phyloP scores from a whole-genome alignment of 2,888 invertebrate genomes.

The Lomographa bimaculata region DNA sequence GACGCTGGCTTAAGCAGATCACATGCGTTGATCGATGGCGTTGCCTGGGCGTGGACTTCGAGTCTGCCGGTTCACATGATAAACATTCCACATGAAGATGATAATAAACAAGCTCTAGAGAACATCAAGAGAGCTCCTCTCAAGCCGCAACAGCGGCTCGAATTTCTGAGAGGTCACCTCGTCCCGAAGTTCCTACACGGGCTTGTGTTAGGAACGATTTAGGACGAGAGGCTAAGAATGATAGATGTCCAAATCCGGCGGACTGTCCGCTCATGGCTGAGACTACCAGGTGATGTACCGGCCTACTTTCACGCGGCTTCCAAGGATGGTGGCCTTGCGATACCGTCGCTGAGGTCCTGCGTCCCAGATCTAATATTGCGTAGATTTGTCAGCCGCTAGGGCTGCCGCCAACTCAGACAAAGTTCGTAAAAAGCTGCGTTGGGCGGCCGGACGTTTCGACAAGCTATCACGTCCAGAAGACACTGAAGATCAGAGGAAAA shows the following conservation, averaged over 20 bases:
- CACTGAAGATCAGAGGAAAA: not conserved
- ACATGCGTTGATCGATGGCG: constrained; percentile 38
- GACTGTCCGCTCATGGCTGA: constrained; percentile 4
- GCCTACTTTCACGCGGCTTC: too few species aligned
- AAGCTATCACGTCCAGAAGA: not conserved
- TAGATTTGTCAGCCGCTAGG: constrained; percentile 33
- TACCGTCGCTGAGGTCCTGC: constrained; percentile 39
- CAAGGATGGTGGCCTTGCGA: constrained; percentile 34
- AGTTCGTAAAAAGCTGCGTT: constrained; percentile 29
- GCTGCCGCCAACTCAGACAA: constrained; percentile 30
- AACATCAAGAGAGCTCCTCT: too few species aligned
- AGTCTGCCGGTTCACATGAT: constrained; percentile 39
- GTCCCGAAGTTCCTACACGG: constrained; percentile 53
- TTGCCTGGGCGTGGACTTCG: constrained; percentile 45
- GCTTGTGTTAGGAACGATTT: constrained; percentile 42
- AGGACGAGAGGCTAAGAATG: constrained; percentile 37
- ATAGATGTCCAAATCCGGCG: constrained; percentile 45
- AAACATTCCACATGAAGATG: too few species aligned
- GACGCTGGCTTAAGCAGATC: constrained; percentile 33
- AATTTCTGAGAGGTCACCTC: constrained; percentile 48
- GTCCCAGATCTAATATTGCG: constrained; percentile 30
- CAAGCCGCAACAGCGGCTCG: constrained; percentile 51
- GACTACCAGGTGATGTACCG: constrained; percentile 43
- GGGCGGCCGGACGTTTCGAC: not conserved
- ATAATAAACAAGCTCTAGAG: too few species aligned